These are phyloP conservation scores for Macrobrachium rosenbergii DNA, from an alignment of 1,140 invertebrate species.

Conservation along the genomic window DNA sequence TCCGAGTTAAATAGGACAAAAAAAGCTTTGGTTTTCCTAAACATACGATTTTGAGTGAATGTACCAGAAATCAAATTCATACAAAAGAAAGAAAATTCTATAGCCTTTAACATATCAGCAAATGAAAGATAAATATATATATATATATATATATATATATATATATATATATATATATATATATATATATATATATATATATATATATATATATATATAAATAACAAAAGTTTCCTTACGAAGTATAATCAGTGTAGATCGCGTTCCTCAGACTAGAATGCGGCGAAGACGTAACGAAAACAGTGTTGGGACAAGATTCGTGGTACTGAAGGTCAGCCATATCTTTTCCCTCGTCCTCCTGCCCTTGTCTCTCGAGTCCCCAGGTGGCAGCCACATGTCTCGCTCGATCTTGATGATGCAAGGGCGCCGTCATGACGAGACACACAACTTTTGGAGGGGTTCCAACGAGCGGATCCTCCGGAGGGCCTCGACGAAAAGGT, in stretches of 20 bases:
- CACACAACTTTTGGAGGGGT: neutral
- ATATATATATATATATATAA: neutral
- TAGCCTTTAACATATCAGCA: too few species aligned
- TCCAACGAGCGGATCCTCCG: neutral
- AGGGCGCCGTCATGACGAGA: constrained; percentile 32
- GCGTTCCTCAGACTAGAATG: constrained; percentile 11
- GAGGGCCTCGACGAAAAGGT: too few species aligned
- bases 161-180: neutral
- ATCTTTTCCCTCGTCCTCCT: too few species aligned
- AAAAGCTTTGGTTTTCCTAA: too few species aligned
- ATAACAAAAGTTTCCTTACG: neutral
- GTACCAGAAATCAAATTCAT: too few species aligned
- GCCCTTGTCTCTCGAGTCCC: neutral
- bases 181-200: too few species aligned
- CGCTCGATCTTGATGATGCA: constrained; percentile 16
- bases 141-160: too few species aligned
- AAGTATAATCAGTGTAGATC: constrained; percentile 9
- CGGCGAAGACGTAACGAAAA: constrained; percentile 15
- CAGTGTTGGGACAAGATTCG: neutral
- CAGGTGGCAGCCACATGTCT: constrained; percentile 26
- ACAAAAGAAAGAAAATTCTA: too few species aligned
- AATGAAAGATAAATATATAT: too few species aligned
- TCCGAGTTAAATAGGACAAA: too few species aligned
- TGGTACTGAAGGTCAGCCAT: neutral
- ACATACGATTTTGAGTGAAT: too few species aligned